Evolutionary conservation across 1,140 invertebrate species (phyloP).

Genomic region (Zaprionus capensis): DNA sequence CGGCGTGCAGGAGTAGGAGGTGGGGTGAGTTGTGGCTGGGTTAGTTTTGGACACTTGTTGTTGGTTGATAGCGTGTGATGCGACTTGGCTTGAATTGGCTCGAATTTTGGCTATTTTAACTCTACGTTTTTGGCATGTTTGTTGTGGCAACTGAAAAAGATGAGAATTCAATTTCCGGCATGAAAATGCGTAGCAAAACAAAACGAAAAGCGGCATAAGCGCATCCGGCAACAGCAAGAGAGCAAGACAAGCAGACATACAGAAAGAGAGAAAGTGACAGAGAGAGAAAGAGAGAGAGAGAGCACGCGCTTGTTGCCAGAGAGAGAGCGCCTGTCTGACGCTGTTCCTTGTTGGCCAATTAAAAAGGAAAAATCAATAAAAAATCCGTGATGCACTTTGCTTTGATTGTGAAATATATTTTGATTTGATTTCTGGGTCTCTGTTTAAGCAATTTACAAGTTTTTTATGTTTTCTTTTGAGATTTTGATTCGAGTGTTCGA

Average conservation of each 20-base stretch:
- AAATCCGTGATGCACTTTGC: constrained; percentile 33
- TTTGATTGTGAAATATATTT: constrained; percentile 1
- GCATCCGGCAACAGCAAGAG: constrained; percentile 10
- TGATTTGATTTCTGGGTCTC: neutral
- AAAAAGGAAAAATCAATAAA: constrained; percentile 77
- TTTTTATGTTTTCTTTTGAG: neutral
- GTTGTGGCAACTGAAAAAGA: constrained; percentile 31
- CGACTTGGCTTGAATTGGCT: constrained; percentile 19
- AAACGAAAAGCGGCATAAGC: constrained; percentile 41
- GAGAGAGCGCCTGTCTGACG: constrained; percentile 24
- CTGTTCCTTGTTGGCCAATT: constrained; percentile 63
- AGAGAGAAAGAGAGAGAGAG: constrained; percentile 17
- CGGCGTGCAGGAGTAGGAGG: constrained; percentile 50
- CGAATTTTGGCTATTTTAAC: constrained; percentile 10
- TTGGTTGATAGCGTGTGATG: neutral
- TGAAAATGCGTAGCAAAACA: constrained; percentile 70
- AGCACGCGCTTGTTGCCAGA: neutral
- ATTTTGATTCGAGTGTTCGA: neutral
- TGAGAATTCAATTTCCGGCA: constrained; percentile 23
- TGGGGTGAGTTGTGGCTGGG: constrained; percentile 37
- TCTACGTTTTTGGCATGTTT: constrained; percentile 27
- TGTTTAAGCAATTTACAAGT: neutral
- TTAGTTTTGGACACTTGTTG: constrained; percentile 33
- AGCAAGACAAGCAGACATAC: constrained; percentile 20
- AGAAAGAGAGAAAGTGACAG: constrained; percentile 17